These are phyloP conservation scores for Hyaena hyaena DNA, from an alignment of 2,113 vertebrate species.

Conservation along the genomic window DNA sequence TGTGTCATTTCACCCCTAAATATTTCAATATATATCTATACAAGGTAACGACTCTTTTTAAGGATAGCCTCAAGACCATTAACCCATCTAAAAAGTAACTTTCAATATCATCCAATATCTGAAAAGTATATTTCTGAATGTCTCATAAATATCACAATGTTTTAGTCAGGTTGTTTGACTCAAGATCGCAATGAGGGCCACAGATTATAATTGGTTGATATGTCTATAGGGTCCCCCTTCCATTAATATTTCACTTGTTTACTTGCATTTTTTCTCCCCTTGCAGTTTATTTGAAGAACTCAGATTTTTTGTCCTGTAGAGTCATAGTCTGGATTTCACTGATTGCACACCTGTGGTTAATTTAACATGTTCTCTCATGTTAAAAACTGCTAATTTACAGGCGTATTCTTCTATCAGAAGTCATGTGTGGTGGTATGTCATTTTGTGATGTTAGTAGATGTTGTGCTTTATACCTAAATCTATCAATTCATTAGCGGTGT, in stretches of 20 bases:
- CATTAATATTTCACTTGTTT: background rate
- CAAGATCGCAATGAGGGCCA: background rate
- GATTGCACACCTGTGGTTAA: background rate
- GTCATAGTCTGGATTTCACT: background rate
- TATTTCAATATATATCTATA: slow-evolving; percentile 18
- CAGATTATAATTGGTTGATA: background rate
- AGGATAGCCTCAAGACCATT: background rate
- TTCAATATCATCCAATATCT: background rate
- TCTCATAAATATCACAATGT: background rate
- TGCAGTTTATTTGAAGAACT: background rate
- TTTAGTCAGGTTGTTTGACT: slow-evolving; percentile 8
- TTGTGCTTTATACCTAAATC: background rate
- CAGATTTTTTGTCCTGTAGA: background rate
- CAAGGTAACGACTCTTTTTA: background rate
- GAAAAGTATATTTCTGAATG: slow-evolving; percentile 2
- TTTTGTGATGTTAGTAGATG: background rate
- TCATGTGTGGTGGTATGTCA: background rate
- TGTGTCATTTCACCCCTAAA: slow-evolving; percentile 1
- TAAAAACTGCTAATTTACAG: background rate
- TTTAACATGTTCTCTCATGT: background rate
- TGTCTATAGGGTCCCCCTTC: background rate
- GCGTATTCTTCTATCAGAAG: background rate
- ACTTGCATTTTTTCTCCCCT: background rate
- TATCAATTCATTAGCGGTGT: background rate
- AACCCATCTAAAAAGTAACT: background rate